These are phyloP conservation scores for Pygoscelis antarcticus DNA, from an alignment of 2,113 vertebrate genomes.

Conservation along the genomic window DNA sequence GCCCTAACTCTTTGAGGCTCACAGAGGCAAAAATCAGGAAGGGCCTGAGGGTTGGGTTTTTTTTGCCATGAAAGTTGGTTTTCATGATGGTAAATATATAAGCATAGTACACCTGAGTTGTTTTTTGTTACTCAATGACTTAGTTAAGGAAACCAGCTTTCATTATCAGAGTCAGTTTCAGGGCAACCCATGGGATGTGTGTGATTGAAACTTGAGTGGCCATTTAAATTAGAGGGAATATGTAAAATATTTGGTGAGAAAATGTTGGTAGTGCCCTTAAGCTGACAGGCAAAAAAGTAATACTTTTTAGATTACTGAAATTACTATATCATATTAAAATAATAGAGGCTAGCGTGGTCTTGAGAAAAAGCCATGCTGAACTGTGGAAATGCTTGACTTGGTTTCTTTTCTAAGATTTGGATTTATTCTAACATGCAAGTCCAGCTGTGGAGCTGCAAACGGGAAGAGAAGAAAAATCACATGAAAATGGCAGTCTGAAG, in stretches of 20 bases:
- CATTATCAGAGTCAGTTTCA: neutral
- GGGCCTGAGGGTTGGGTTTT: neutral
- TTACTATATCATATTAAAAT: neutral
- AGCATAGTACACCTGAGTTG: neutral
- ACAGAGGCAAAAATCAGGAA: neutral
- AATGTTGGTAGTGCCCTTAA: neutral
- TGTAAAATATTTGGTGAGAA: neutral
- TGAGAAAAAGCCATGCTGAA: neutral
- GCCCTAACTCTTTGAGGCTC: neutral
- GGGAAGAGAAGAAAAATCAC: neutral
- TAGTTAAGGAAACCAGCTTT: neutral
- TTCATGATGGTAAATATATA: neutral
- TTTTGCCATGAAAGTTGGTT: fast-evolving
- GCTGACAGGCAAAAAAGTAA: neutral
- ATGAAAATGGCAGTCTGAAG: neutral
- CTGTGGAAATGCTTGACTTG: neutral
- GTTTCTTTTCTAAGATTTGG: neutral
- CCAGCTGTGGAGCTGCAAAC: neutral
- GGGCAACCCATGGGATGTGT: neutral
- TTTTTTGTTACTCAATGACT: neutral
- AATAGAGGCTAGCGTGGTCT: neutral
- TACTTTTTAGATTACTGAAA: neutral
- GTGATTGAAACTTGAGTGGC: neutral
- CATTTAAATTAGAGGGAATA: neutral
- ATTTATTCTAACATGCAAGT: neutral